phyloP scores from a whole-genome alignment of 2,797 vertebrate species.

The Takifugu ocellatus region DNA sequence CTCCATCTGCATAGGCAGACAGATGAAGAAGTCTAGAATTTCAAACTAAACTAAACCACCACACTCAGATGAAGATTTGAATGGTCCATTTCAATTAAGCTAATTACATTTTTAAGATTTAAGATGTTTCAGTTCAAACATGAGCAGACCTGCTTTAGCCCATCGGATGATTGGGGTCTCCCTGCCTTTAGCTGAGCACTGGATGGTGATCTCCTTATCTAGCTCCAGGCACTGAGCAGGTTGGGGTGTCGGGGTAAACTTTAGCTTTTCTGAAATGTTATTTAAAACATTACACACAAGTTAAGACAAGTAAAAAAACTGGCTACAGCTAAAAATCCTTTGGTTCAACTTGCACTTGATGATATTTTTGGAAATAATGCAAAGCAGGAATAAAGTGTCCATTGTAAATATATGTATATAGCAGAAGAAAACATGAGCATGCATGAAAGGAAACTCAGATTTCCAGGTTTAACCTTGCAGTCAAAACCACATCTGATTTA shows the following conservation, averaged over 20 bases:
- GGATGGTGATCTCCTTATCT: constrained; percentile 85
- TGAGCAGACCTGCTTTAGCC: constrained; percentile 84
- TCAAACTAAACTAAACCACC: too few relatives aligned
- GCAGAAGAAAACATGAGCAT: too few relatives aligned
- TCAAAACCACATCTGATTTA: constrained; percentile 21
- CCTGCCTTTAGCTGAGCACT: constrained; percentile 89
- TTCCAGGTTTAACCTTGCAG: constrained; percentile 18
- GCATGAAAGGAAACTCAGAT: too few relatives aligned
- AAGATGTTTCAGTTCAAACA: background rate
- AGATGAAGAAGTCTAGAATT: constrained; percentile 2
- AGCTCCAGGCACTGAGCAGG: constrained; percentile 91
- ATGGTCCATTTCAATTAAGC: too few relatives aligned
- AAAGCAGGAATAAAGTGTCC: too few relatives aligned
- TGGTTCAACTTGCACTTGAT: constrained; percentile 12
- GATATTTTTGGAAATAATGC: too few relatives aligned
- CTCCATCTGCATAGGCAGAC: constrained; percentile 79
- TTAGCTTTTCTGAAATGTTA: constrained; percentile 87
- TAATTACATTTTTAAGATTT: too few relatives aligned
- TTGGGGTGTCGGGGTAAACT: constrained; percentile 93
- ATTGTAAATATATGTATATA: too few relatives aligned
- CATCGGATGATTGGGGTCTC: constrained; percentile 88
- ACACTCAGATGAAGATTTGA: too few relatives aligned
- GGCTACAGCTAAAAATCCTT: constrained; percentile 22
- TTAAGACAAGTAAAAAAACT: constrained; percentile 14
- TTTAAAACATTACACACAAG: constrained; percentile 32